phyloP scores from a whole-genome alignment of 2,797 vertebrate species.

The Esox lucius region DNA sequence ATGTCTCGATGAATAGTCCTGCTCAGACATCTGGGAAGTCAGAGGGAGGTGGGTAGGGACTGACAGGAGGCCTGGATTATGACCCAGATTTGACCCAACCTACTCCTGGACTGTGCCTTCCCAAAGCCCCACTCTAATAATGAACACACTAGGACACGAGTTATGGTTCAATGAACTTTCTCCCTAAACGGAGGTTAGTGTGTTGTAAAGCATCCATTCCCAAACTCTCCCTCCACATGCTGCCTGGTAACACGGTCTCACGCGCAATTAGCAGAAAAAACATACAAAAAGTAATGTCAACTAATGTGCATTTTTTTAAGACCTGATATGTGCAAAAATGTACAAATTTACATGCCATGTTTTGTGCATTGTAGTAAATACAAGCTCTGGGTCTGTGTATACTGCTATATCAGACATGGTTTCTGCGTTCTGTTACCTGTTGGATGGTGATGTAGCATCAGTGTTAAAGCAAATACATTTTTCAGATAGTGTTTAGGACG shows the following conservation, averaged over 20 bases:
- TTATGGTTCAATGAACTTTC: neutral
- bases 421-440: too few relatives aligned
- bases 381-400: too few relatives aligned
- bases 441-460: too few relatives aligned
- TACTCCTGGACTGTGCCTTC: neutral
- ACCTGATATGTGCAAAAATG: too few relatives aligned
- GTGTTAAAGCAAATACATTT: too few relatives aligned
- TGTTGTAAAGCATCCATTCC: slow-evolving; percentile 33
- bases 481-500: too few relatives aligned
- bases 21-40: slow-evolving; percentile 20
- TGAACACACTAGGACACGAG: neutral
- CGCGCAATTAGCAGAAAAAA: too few relatives aligned
- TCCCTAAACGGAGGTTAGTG: slow-evolving; percentile 9
- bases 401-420: too few relatives aligned
- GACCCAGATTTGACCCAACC: slow-evolving; percentile 39
- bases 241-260: neutral
- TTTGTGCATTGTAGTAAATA: too few relatives aligned
- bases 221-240: slow-evolving; percentile 5
- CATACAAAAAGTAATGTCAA: too few relatives aligned
- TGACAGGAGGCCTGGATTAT: neutral
- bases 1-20: slow-evolving; percentile 12
- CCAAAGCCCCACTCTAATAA: neutral
- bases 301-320: too few relatives aligned
- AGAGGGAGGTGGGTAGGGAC: neutral
- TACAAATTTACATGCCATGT: too few relatives aligned